Percentiles rank a stretch among this genome's conserved stretches.
These are phyloP conservation scores for Gymnoscopelus microlampas DNA, from an alignment of 2,797 vertebrate genomes.

Conservation along the genomic window DNA sequence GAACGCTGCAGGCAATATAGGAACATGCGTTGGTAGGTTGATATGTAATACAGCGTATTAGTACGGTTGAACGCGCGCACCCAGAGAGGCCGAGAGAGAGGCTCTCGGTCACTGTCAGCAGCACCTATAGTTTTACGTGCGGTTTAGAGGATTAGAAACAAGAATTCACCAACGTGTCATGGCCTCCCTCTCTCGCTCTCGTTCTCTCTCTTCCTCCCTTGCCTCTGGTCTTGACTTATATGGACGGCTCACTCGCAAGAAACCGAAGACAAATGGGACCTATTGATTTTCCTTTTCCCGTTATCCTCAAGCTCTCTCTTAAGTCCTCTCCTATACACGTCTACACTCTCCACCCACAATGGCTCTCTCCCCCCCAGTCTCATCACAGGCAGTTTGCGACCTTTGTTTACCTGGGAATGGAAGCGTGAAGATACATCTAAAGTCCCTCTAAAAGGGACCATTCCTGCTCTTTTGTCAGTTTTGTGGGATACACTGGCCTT, in stretches of 20 bases:
- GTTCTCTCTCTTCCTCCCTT: background rate
- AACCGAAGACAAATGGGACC: slow-evolving; percentile 45
- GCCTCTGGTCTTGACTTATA: slow-evolving; percentile 30
- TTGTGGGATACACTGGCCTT: slow-evolving; percentile 13
- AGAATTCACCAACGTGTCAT: background rate
- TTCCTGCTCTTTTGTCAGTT: slow-evolving; percentile 36
- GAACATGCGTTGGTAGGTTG: slow-evolving; percentile 49
- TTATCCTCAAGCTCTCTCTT: slow-evolving; percentile 31
- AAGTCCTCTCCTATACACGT: background rate
- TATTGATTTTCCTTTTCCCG: slow-evolving; percentile 59
- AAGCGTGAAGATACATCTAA: slow-evolving; percentile 35
- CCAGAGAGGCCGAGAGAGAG: slow-evolving; percentile 5
- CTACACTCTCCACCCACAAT: background rate
- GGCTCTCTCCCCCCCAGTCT: slow-evolving; percentile 18
- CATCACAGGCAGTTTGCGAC: slow-evolving; percentile 21
- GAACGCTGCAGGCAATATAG: slow-evolving; percentile 47
- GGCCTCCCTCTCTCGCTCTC: slow-evolving; percentile 24
- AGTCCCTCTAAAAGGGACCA: slow-evolving; percentile 8
- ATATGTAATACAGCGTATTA: slow-evolving; percentile 29
- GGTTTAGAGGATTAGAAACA: background rate
- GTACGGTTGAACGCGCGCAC: slow-evolving; percentile 22
- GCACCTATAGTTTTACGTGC: background rate
- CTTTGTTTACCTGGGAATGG: background rate
- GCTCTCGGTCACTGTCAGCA: background rate
- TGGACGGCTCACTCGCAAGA: slow-evolving; percentile 33